These are phyloP conservation scores for Listronotus oregonensis DNA, from an alignment of 1,140 invertebrate genomes.

Conservation along the genomic window DNA sequence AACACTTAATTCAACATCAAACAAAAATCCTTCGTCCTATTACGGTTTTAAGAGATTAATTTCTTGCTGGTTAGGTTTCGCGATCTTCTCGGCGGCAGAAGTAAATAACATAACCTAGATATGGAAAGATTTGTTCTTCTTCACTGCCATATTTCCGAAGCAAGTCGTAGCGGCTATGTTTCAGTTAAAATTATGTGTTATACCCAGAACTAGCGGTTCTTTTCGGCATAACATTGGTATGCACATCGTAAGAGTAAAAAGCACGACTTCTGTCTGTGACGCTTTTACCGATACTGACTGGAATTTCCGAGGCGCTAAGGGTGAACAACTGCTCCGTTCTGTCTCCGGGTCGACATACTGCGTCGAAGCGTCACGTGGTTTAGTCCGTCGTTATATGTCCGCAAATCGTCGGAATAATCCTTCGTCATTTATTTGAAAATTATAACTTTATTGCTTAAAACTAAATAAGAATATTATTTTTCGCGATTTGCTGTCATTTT, in stretches of 20 bases:
- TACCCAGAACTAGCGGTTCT: slow-evolving; percentile 6
- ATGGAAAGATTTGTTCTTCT: neutral
- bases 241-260: slow-evolving; percentile 21
- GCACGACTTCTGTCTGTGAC: slow-evolving; percentile 3
- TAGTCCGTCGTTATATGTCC: slow-evolving; percentile 2
- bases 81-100: neutral
- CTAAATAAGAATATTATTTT: no score
- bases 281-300: slow-evolving; percentile 24
- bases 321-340: slow-evolving; percentile 28
- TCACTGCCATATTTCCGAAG: neutral
- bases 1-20: no score
- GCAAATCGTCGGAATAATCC: no score
- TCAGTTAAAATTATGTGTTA: neutral
- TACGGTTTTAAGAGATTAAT: no score
- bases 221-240: slow-evolving; percentile 15
- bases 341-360: slow-evolving; percentile 10
- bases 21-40: no score
- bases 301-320: slow-evolving; percentile 11
- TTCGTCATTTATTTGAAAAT: no score
- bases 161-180: slow-evolving; percentile 3
- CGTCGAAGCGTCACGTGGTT: slow-evolving; percentile 15
- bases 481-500: no score
- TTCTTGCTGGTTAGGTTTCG: neutral
- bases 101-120: slow-evolving; percentile 22
- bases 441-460: no score